A percentile compares a stretch with the other conserved stretches of the same genome.
Evolutionary conservation across 2,888 invertebrate genomes (phyloP).

Genomic region (Cryptophagus acutangulus): DNA sequence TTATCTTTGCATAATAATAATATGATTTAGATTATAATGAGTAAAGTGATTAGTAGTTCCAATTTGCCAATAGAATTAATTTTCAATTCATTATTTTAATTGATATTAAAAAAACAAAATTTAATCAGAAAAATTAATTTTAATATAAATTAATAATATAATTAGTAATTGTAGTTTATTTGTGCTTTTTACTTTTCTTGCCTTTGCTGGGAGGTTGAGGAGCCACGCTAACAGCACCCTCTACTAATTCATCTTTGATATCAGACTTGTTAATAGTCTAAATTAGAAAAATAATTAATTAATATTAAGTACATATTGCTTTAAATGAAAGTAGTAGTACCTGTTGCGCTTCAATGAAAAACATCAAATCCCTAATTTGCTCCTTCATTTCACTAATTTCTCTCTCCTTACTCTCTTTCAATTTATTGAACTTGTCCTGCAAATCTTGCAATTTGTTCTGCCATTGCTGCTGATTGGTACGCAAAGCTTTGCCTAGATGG

Average conservation of each 20-base stretch:
- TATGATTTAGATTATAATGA: too few relatives aligned
- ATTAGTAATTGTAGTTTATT: too few relatives aligned
- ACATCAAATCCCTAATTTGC: constrained; percentile 94
- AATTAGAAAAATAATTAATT: constrained; percentile 5
- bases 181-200: constrained; percentile 26
- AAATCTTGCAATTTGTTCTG: constrained; percentile 57
- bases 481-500: constrained; percentile 72
- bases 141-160: too few relatives aligned
- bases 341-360: constrained; percentile 84
- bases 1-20: too few relatives aligned
- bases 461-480: constrained; percentile 71
- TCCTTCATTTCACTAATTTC: constrained; percentile 84
- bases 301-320: constrained; percentile 5
- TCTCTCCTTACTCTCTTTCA: constrained; percentile 48
- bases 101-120: too few relatives aligned
- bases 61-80: too few relatives aligned
- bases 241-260: constrained; percentile 55
- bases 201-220: constrained; percentile 21
- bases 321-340: constrained; percentile 22
- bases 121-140: too few relatives aligned
- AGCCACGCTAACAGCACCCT: constrained; percentile 55
- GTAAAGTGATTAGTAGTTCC: too few relatives aligned
- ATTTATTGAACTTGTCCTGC: constrained; percentile 51
- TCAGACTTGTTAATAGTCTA: constrained; percentile 52
- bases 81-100: too few relatives aligned